Conservation (phyloP, 2,113 vertebrate species). For the Hippocampus guttulatus region DNA sequence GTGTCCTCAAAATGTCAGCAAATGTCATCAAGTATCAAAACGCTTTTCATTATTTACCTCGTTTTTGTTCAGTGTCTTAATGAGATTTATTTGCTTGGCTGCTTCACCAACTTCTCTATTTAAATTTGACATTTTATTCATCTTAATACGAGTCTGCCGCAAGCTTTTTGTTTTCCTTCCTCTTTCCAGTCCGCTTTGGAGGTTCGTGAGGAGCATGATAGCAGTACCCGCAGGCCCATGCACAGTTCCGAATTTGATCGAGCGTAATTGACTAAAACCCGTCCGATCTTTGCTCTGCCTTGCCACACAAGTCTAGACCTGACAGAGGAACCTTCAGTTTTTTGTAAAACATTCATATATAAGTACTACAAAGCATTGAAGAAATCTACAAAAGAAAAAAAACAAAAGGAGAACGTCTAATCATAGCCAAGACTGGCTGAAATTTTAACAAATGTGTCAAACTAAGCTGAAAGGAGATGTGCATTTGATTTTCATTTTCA, state of each 20-base stretch:
- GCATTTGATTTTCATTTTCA: no score
- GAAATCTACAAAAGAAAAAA: no score
- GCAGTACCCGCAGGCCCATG: no score
- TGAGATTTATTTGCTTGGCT: conserved; percentile 14
- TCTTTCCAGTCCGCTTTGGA: background rate
- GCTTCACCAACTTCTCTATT: conserved; percentile 11
- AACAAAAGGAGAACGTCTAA: no score
- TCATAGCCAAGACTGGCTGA: no score
- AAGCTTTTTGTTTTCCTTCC: background rate
- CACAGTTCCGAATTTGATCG: conserved; percentile 31
- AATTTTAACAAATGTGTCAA: no score
- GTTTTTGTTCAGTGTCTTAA: conserved; percentile 1
- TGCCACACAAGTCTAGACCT: background rate
- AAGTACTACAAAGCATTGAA: no score
- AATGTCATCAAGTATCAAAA: conserved; percentile 31
- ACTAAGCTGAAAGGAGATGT: no score
- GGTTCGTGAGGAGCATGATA: background rate
- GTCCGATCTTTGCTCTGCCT: conserved; percentile 4
- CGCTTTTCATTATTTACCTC: conserved; percentile 44
- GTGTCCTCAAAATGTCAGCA: conserved; percentile 44
- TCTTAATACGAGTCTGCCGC: conserved; percentile 6
- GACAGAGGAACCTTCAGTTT: background rate
- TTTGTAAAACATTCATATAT: no score
- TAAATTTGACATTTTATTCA: conserved; percentile 18
- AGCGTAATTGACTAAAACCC: conserved; percentile 28